Evolutionary conservation across 2,797 vertebrate genomes (phyloP).

Genomic region (Platyrinchus mystaceus): DNA sequence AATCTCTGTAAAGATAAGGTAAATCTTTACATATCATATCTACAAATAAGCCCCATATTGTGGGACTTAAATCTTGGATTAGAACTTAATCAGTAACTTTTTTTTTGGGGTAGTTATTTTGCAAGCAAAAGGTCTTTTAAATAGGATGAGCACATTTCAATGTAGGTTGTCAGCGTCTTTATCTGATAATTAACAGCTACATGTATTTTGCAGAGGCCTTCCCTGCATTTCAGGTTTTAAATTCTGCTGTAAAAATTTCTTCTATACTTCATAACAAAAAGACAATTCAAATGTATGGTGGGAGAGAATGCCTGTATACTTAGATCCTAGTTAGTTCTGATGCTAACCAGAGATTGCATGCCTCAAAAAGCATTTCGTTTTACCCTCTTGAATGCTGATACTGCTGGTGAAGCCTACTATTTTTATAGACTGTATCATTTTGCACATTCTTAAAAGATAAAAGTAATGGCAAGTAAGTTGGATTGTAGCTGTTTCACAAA

Average conservation of each 20-base stretch:
- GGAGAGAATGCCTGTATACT: neutral
- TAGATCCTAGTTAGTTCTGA: neutral
- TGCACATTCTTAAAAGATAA: slow-evolving; percentile 40
- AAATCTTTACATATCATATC: neutral
- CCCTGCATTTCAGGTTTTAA: neutral
- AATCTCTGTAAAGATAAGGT: neutral
- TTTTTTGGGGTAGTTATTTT: neutral
- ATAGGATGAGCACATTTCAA: neutral
- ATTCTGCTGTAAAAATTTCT: neutral
- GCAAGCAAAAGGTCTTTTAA: neutral
- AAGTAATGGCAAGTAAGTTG: neutral
- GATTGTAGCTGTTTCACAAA: neutral
- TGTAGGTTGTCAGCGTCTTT: neutral
- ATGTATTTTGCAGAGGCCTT: neutral
- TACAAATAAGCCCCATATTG: neutral
- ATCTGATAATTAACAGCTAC: neutral
- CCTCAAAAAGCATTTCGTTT: neutral
- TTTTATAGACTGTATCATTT: slow-evolving; percentile 25
- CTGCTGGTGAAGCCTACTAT: neutral
- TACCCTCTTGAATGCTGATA: neutral
- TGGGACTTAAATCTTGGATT: neutral
- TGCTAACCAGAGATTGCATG: neutral
- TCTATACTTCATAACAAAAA: neutral
- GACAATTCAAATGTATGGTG: neutral
- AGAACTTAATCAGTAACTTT: neutral